Percentiles rank a stretch among this genome's conserved stretches.
Evolutionary conservation across 2,113 vertebrate genomes (phyloP).

Genomic region (Lontra canadensis): DNA sequence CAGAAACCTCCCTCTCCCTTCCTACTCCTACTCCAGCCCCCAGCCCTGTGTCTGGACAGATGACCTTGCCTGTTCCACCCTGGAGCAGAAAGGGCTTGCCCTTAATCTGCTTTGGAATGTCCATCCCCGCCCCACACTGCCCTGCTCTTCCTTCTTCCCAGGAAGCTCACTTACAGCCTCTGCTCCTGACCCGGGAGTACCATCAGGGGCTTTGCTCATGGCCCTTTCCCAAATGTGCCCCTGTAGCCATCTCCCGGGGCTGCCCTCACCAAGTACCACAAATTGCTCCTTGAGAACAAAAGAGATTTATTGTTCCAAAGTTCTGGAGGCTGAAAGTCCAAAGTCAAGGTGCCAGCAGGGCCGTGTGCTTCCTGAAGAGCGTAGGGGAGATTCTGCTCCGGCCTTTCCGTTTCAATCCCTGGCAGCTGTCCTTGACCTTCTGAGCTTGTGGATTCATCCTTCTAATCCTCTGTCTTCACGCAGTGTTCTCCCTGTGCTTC

Average conservation of each 20-base stretch:
- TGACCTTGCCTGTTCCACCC: no score
- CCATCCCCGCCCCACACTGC: background rate
- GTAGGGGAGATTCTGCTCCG: background rate
- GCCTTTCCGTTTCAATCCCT: background rate
- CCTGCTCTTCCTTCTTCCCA: background rate
- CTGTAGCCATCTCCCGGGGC: background rate
- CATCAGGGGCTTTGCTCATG: accelerated
- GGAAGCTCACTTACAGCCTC: background rate
- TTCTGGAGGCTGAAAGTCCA: background rate
- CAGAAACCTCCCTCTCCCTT: background rate
- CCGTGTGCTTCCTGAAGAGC: background rate
- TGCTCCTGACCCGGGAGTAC: background rate
- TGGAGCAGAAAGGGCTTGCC: background rate
- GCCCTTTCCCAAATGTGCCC: background rate
- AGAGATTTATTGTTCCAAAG: background rate
- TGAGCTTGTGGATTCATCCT: background rate
- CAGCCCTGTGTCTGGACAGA: background rate
- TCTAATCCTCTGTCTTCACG: background rate
- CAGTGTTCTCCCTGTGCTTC: background rate
- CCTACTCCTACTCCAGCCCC: background rate
- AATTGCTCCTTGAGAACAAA: background rate
- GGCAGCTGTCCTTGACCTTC: accelerated
- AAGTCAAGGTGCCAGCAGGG: background rate
- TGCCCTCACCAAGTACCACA: background rate
- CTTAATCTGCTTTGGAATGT: background rate